A percentile compares a stretch with the other conserved stretches of the same genome.
These are phyloP conservation scores for Stratiolaelaps scimitus DNA, from an alignment of 1,140 invertebrate genomes.

Conservation along the genomic window DNA sequence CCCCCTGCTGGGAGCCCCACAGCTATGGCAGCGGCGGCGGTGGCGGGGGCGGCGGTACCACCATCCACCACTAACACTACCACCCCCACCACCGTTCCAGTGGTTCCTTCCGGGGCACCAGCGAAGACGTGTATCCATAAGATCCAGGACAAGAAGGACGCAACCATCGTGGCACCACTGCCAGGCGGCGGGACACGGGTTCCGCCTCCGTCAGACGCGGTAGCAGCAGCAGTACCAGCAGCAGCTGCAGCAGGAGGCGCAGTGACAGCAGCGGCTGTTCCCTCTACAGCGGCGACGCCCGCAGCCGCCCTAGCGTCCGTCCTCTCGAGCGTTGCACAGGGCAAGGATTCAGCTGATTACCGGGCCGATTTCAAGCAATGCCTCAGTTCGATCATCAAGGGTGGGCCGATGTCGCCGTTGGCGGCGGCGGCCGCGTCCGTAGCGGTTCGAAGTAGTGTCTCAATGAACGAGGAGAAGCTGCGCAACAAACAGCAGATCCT, in stretches of 20 bases:
- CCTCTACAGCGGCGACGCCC: neutral
- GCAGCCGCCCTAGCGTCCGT: neutral
- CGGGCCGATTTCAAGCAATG: constrained; percentile 27
- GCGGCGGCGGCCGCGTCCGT: neutral
- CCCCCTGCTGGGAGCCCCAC: constrained; percentile 26
- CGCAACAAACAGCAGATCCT: constrained; percentile 60
- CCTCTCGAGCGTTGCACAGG: too few relatives aligned
- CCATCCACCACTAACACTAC: too few relatives aligned
- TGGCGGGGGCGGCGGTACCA: constrained; percentile 29
- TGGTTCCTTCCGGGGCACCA: constrained; percentile 28
- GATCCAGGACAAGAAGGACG: too few relatives aligned
- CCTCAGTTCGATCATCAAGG: constrained; percentile 26
- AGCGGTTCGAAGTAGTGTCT: neutral
- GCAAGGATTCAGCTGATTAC: constrained; percentile 15
- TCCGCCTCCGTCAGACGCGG: too few relatives aligned
- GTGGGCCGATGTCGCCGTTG: too few relatives aligned
- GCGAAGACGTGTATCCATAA: too few relatives aligned
- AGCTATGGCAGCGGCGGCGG: constrained; percentile 31
- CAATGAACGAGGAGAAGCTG: constrained; percentile 50
- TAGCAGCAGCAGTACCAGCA: neutral
- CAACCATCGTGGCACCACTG: too few relatives aligned
- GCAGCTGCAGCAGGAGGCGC: neutral
- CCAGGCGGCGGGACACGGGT: too few relatives aligned
- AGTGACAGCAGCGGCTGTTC: neutral
- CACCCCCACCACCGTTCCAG: constrained; percentile 31